Evolutionary conservation across 2,113 vertebrate genomes (phyloP).

Genomic region (Bettongia penicillata): DNA sequence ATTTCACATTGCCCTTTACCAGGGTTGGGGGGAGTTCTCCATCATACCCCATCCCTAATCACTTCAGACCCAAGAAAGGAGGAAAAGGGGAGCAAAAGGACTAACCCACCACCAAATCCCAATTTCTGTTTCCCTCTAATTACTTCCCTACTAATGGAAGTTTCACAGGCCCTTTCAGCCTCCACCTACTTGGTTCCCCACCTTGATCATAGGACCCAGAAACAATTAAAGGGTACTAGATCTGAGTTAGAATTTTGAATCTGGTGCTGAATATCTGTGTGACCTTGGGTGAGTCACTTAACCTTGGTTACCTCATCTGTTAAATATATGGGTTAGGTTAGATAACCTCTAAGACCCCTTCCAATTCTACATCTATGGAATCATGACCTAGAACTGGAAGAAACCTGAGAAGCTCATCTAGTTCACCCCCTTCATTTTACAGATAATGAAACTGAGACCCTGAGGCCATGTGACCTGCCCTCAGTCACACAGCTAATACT

Average conservation of each 20-base stretch:
- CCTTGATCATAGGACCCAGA: neutral
- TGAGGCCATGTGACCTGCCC: neutral
- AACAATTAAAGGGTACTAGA: neutral
- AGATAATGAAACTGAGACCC: neutral
- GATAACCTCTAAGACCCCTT: neutral
- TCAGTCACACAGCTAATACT: neutral
- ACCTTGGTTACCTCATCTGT: neutral
- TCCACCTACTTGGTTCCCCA: neutral
- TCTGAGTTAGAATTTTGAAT: neutral
- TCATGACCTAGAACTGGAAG: neutral
- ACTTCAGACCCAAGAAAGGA: neutral
- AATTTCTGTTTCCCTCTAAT: neutral
- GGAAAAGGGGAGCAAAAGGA: neutral
- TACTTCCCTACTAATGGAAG: neutral
- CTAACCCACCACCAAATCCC: neutral
- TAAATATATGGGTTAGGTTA: neutral
- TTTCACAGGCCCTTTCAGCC: neutral
- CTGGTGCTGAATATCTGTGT: neutral
- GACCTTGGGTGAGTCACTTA: neutral
- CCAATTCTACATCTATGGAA: neutral
- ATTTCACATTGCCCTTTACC: neutral
- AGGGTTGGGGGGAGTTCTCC: neutral
- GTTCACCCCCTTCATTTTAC: neutral
- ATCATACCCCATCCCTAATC: neutral
- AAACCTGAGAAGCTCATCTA: neutral